Evolutionary conservation across 2,888 invertebrate species (phyloP), one percentile per base, ranked within the genome.

Genomic region (Hypercompe scribonia): DNA sequence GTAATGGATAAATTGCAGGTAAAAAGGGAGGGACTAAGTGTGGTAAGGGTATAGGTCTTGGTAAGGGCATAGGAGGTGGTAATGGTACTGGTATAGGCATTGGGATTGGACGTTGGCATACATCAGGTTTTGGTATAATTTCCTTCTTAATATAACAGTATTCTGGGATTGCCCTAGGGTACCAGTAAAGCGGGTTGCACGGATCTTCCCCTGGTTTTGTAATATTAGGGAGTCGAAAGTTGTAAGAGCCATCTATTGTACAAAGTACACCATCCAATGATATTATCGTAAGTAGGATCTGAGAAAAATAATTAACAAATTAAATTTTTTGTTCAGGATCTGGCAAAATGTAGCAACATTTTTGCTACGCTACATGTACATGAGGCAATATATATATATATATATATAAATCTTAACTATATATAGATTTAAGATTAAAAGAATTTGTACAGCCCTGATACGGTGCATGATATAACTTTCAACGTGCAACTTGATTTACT

Each of bases 101-200:
- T 28, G 84, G 84, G 28, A 85, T 63, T 36, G 83, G 83, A 13
- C 77, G 31, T 34, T 21, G 24, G 24, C 75, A 68, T 15, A 54
- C n/a, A 1, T 73, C 54, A 11, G 68, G 68, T 11, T 68, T 74
- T 0, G 78, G 73, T 34, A 74, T 72, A 4, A 67, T 54, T 18
- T 70, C 73, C 7, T 68, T 72, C 46, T 76, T 84, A 13, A 71
- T 74, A 68, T 84, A 78, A 63, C 91, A 90, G 65, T 82, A 84
- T 8, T 86, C 87, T 10, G 91, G 90, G 65, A 91, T 80, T 0
- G 78, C 13, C 46, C 71, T 84, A 0, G 90, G 90, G 73, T 93
- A 95, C 95, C 95, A 95, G 73, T 92, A 95, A 0, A 93, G 81
- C 1, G 93, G 92, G 64, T 94, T 91, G 79, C 95, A 95, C 3